Conservation (phyloP, 2,888 invertebrate species). For the Philopedon plagiatum region DNA sequence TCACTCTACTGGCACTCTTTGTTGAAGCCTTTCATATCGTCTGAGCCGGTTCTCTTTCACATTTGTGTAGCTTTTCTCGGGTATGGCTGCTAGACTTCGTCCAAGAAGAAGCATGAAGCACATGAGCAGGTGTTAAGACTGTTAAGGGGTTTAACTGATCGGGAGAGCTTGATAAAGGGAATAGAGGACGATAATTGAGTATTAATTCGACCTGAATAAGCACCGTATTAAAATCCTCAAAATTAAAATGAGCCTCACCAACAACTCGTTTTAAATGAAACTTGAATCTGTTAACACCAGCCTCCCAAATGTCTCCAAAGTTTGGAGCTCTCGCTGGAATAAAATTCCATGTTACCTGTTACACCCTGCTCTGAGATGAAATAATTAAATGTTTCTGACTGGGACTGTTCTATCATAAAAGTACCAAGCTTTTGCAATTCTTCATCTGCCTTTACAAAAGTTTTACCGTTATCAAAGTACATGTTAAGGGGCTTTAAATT, state of each 20-base stretch:
- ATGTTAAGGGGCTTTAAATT: neutral
- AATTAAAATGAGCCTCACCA: neutral
- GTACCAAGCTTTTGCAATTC: neutral
- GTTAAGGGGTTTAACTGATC: too few relatives aligned
- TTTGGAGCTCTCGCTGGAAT: neutral
- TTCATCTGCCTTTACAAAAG: neutral
- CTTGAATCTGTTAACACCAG: neutral
- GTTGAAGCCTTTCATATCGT: too few relatives aligned
- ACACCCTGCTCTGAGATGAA: neutral
- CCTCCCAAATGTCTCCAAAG: slow-evolving; percentile 11
- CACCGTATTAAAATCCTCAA: neutral
- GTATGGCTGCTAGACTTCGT: too few relatives aligned
- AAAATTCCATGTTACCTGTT: slow-evolving; percentile 7
- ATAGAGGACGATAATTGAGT: slow-evolving; percentile 7
- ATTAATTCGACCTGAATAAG: slow-evolving; percentile 1
- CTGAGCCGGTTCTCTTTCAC: too few relatives aligned
- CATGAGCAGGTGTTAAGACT: too few relatives aligned
- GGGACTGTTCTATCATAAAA: too few relatives aligned
- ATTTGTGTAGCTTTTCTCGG: too few relatives aligned
- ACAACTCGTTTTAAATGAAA: neutral
- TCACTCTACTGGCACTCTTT: too few relatives aligned
- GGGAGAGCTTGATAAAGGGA: neutral
- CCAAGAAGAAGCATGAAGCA: too few relatives aligned
- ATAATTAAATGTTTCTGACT: too few relatives aligned
- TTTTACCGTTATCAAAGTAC: slow-evolving; percentile 12